Percentiles rank a stretch among this genome's conserved stretches.
Conservation (phyloP, 2,888 invertebrate species). For the Marasmarcha lunaedactyla region DNA sequence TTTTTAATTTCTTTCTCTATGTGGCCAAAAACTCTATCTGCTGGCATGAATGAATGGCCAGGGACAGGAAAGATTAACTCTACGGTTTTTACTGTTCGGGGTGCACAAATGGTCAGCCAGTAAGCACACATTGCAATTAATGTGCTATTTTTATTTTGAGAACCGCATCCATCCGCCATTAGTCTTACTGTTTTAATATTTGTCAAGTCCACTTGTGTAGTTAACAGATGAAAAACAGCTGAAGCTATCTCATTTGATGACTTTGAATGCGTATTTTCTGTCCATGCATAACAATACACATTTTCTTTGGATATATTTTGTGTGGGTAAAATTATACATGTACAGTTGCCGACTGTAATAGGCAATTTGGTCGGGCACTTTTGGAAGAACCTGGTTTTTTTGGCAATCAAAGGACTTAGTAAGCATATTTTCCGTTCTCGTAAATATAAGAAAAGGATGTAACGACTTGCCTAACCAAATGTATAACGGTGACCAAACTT, state of each 20-base stretch:
- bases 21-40: not conserved
- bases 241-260: slow-evolving; percentile 10
- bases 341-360: no score
- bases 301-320: slow-evolving; percentile 10
- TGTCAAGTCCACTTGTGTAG: slow-evolving; percentile 4
- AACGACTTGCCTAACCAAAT: no score
- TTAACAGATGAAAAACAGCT: slow-evolving; percentile 4
- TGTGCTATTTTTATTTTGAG: slow-evolving; percentile 13
- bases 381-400: no score
- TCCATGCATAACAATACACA: slow-evolving; percentile 11
- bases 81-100: not conserved
- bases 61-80: not conserved
- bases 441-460: no score
- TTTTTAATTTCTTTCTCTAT: slow-evolving; percentile 1
- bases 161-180: slow-evolving; percentile 16
- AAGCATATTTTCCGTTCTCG: no score
- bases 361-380: no score
- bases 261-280: slow-evolving; percentile 8
- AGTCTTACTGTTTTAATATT: slow-evolving; percentile 10
- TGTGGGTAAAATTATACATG: no score
- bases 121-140: no score
- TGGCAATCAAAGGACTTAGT: no score
- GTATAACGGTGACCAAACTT: no score
- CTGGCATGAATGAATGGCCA: slow-evolving; percentile 2
- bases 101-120: not conserved